phyloP scores from a whole-genome alignment of 2,113 vertebrate genomes.

The Toxotes jaculatrix region DNA sequence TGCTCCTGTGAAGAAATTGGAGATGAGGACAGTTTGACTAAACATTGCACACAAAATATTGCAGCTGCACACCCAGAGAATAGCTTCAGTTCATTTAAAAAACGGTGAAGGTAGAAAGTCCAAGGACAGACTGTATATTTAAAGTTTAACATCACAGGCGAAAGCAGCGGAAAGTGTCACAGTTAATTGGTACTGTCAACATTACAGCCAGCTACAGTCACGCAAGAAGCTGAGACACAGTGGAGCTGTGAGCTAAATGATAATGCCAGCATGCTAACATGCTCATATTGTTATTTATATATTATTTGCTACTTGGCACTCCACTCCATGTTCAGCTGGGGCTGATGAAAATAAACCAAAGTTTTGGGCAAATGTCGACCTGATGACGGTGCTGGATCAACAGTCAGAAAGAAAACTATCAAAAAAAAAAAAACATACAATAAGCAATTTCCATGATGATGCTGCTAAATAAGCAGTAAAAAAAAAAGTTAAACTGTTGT shows the following conservation, averaged over 20 bases:
- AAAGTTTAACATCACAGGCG: not conserved
- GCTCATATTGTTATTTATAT: not conserved
- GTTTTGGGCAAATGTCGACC: too few species aligned
- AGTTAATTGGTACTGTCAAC: not conserved
- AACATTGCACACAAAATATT: not conserved
- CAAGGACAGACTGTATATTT: not conserved
- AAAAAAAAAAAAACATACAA: too few species aligned
- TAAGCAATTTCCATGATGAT: too few species aligned
- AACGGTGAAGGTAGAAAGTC: not conserved
- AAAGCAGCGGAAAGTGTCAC: not conserved
- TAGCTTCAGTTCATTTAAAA: not conserved
- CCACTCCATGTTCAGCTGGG: too few species aligned
- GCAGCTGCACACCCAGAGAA: not conserved
- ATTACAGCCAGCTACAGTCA: not conserved
- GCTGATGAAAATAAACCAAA: too few species aligned
- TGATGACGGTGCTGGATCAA: too few species aligned
- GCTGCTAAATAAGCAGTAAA: too few species aligned
- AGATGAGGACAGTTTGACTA: conserved; percentile 14
- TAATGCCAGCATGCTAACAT: not conserved
- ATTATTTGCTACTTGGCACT: too few species aligned
- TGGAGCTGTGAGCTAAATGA: not conserved
- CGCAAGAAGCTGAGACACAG: not conserved
- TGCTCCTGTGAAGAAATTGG: not conserved
- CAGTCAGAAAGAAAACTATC: too few species aligned
- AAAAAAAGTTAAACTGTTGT: too few species aligned